Evolutionary conservation across 2,113 vertebrate genomes (phyloP), one percentile per base, ranked within the genome.

Genomic region (Anseranas semipalmata): DNA sequence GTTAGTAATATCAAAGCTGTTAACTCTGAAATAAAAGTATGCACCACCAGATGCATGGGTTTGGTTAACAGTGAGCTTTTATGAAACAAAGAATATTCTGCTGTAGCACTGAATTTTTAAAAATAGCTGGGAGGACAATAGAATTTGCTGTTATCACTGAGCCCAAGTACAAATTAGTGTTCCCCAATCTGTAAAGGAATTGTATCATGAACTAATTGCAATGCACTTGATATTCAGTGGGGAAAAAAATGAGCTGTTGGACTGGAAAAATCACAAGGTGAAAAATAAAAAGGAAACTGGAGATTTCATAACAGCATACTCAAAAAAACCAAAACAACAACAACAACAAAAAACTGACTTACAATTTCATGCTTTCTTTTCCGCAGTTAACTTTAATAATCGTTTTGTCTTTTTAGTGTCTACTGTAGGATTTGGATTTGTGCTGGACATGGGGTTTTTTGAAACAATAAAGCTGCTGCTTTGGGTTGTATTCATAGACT

Each of bases 401-500:
- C 2, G 71, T 70, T 21, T 55, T 94, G 80, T 79, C 58, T 45
- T 95, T 94, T 78, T 97, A 99, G 99, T 99, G 75, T 99, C 99
- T 43, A 99, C 99, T 2, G 81, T 99, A 90, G 99, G 99, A 78
- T 99, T 99, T 93, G 99, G 99, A 84, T 98, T 99, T 97, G 99
- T 99, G 74, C 96, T 99, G 96, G 99, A 99, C 84, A 99, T 99
- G 98, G 99, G 99, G 0, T 98, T 99, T 81, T 92, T 99, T 97
- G 99, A 99, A 97, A 99, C 98, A 8, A 96, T 99, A 96, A 99
- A 99, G 97, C 98, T 99, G 39, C 98, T 99, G 5, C 98, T 99
- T 73, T 99, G 99, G 99, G 99, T 99, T 50, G 99, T 99, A 6
- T 99, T 99, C 96, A 99, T 99, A 75, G 99, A 99, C 97, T 99